Conservation (phyloP, 2,888 invertebrate species). For the Drosophila parthenogenetica region DNA sequence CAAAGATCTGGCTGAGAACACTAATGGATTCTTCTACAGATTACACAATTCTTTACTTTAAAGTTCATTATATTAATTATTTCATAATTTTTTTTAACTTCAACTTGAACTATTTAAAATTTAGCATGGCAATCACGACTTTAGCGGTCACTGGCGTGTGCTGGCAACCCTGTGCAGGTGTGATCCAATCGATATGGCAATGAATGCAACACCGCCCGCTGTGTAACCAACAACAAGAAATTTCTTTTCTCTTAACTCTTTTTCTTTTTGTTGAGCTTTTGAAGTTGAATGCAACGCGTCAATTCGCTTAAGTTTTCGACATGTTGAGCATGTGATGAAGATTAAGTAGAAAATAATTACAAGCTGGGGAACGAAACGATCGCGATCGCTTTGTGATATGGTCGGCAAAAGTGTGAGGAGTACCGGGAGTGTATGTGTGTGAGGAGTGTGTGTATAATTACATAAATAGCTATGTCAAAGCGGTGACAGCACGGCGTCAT, state of each 20-base stretch:
- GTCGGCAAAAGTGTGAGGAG: slow-evolving; percentile 16
- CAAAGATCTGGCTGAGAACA: too few relatives aligned
- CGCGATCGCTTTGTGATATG: slow-evolving; percentile 66
- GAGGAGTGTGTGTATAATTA: slow-evolving; percentile 63
- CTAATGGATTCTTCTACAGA: not conserved
- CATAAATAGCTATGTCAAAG: slow-evolving; percentile 76
- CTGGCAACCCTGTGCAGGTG: slow-evolving; percentile 33
- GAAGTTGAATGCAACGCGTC: slow-evolving; percentile 57
- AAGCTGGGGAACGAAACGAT: slow-evolving; percentile 44
- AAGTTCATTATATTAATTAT: not conserved
- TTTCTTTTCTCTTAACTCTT: slow-evolving; percentile 3
- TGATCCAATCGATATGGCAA: slow-evolving; percentile 29
- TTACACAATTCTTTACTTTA: slow-evolving; percentile 3
- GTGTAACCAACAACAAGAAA: slow-evolving; percentile 19
- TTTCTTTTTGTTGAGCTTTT: slow-evolving; percentile 2
- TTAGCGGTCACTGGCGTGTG: not conserved
- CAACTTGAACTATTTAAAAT: not conserved
- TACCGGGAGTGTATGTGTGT: slow-evolving; percentile 37
- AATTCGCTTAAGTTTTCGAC: slow-evolving; percentile 79
- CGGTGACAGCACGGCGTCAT: slow-evolving; percentile 77
- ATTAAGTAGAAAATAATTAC: slow-evolving; percentile 82
- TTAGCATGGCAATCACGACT: slow-evolving; percentile 5
- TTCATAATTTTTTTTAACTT: not conserved
- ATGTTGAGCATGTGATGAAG: slow-evolving; percentile 80
- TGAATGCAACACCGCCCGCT: slow-evolving; percentile 36